Percentiles rank a stretch among this genome's conserved stretches.
Evolutionary conservation across 2,888 invertebrate species (phyloP).

Genomic region (Amblyjoppa proteus): DNA sequence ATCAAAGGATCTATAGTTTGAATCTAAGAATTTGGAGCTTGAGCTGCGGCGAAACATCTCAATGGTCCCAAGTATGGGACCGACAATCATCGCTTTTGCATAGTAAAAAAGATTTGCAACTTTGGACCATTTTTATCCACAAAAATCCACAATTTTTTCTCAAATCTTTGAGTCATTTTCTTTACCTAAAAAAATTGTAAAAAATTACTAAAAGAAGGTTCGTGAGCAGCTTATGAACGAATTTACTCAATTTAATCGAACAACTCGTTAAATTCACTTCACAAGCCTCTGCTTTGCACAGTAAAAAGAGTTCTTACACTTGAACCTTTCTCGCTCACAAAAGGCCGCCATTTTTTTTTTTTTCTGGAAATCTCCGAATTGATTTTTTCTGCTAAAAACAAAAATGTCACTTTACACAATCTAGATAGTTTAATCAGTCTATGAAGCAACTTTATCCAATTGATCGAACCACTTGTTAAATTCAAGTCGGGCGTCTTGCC

Average conservation of each 20-base stretch:
- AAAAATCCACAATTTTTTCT: background rate
- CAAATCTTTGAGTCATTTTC: no score
- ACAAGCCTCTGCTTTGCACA: background rate
- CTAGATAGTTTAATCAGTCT: no score
- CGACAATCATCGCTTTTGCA: background rate
- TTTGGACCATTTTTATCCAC: no score
- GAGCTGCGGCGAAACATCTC: background rate
- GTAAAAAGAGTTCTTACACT: background rate
- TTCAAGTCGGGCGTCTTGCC: background rate
- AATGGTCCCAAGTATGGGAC: background rate
- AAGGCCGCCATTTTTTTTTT: background rate
- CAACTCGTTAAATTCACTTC: background rate
- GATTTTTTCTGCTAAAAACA: no score
- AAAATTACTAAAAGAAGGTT: no score
- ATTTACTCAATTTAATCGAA: background rate
- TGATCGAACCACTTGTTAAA: background rate
- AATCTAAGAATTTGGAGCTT: background rate
- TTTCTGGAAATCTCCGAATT: no score
- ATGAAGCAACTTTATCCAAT: background rate
- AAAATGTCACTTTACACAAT: no score
- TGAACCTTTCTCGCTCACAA: no score
- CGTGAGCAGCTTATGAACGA: background rate
- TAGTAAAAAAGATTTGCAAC: background rate
- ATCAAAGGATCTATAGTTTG: background rate
- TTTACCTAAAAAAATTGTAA: no score